Conservation (phyloP, 2,113 vertebrate species). For the Chloebia gouldiae region DNA sequence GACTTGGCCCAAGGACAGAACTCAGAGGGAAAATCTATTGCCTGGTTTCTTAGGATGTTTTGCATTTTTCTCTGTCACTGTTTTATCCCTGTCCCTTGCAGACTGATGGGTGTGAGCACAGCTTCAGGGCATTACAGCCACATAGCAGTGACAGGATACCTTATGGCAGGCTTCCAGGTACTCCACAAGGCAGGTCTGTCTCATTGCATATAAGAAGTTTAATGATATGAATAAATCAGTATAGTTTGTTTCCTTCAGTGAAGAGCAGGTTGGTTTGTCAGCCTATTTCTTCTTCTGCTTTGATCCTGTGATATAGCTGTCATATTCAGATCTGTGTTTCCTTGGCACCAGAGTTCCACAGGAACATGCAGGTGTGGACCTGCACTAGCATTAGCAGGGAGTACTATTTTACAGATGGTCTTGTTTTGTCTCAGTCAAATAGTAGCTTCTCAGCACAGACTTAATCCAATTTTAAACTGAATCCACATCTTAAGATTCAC, state of each 20-base stretch:
- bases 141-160: neutral
- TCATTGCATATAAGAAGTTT: neutral
- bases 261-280: neutral
- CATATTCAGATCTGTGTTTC: neutral
- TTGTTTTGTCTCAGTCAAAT: neutral
- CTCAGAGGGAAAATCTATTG: neutral
- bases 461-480: neutral
- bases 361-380: rapidly evolving
- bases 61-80: neutral
- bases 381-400: neutral
- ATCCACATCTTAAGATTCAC: neutral
- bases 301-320: neutral
- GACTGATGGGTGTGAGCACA: neutral
- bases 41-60: neutral
- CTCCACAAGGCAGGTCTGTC: neutral
- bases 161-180: neutral
- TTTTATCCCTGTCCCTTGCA: neutral
- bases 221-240: neutral
- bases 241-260: neutral
- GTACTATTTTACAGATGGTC: neutral
- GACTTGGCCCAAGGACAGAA: neutral
- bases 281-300: neutral
- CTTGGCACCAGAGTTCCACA: neutral
- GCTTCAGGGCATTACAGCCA: neutral
- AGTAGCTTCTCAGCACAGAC: neutral